These are phyloP conservation scores for Platyura marginata DNA, from an alignment of 1,140 invertebrate genomes.

Conservation along the genomic window DNA sequence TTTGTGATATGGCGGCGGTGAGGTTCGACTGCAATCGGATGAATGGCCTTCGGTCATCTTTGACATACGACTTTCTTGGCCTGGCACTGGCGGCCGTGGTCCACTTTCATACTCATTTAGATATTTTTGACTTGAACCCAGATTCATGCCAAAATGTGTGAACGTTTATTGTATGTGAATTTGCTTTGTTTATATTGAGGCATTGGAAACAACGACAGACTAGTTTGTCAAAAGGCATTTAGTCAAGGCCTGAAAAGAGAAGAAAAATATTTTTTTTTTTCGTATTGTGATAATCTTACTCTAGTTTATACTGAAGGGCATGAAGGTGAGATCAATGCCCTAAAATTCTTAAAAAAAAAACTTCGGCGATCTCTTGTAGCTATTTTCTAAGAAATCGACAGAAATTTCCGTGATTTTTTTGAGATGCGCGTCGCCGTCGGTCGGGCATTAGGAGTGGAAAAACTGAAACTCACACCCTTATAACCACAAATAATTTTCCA, in stretches of 20 bases:
- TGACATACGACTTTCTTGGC: constrained; percentile 15
- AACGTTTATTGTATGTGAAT: not conserved
- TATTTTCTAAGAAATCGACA: too few relatives aligned
- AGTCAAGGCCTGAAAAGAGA: not conserved
- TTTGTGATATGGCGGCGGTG: constrained; percentile 59
- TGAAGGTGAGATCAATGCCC: too few relatives aligned
- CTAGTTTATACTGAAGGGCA: too few relatives aligned
- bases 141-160: not conserved
- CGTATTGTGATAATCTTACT: too few relatives aligned
- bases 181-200: not conserved
- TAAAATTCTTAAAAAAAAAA: too few relatives aligned
- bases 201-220: not conserved
- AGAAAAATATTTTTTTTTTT: not conserved
- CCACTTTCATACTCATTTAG: constrained; percentile 25
- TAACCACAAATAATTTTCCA: too few relatives aligned
- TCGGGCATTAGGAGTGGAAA: too few relatives aligned
- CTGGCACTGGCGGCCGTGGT: constrained; percentile 24
- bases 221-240: not conserved
- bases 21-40: constrained; percentile 30
- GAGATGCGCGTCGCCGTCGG: too few relatives aligned
- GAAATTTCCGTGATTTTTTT: too few relatives aligned
- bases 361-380: too few relatives aligned
- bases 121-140: not conserved
- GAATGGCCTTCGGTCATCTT: constrained; percentile 23
- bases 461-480: too few relatives aligned